Base-by-base conservation (phyloP, 2,888 invertebrate genomes). In the Branchipolynoe longqiensis region DNA sequence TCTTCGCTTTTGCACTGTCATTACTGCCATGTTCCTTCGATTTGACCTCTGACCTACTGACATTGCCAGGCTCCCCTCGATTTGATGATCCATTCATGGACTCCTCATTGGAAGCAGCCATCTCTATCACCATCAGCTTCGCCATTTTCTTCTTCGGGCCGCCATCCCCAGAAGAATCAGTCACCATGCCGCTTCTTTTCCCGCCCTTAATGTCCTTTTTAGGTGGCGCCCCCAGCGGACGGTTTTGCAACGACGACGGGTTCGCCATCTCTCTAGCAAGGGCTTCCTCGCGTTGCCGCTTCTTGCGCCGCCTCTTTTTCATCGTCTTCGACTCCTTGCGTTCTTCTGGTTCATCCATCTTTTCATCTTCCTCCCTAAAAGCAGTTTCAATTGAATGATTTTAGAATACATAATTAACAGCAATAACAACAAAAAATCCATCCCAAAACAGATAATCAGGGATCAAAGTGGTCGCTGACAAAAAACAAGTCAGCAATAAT, bases 111-210 rank as follows among this genome's bases (percentile, higher is more conserved):
- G n/a, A n/a, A n/a, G n/a, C n/a, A n/a, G n/a, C n/a, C n/a, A n/a
- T n/a, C n/a, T n/a, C n/a, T n/a, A n/a, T n/a, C n/a, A 88, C 86
- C 82, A 88, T 88, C 74, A 88, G 88, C 54, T 41, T 78, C 81
- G 0, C n/a, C n/a, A n/a, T 40, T 25, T 84, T 40, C 84, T 84
- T 74, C n/a, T 48, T 33, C 1, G 48, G 22, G 28, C 12, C 3
- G 14, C 31, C 25, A 2, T 25, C 8, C 2, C 25, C 33, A 56
- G 81, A 48, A 31, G 18, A 18, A 22, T 81, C 81, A 48, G 22
- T 33, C 2, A 4, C 2, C 28, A 4, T 28, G 62, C 31, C 62
- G 28, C 31, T 62, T 4, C 31, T 62, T 56, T 62, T 78, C 3
- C 48, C 33, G 3, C 33, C 54, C 78, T 31, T 41, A 18, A 31